Evolutionary conservation across 2,113 vertebrate genomes (phyloP).

Genomic region (Nycticryphes semicollaris): DNA sequence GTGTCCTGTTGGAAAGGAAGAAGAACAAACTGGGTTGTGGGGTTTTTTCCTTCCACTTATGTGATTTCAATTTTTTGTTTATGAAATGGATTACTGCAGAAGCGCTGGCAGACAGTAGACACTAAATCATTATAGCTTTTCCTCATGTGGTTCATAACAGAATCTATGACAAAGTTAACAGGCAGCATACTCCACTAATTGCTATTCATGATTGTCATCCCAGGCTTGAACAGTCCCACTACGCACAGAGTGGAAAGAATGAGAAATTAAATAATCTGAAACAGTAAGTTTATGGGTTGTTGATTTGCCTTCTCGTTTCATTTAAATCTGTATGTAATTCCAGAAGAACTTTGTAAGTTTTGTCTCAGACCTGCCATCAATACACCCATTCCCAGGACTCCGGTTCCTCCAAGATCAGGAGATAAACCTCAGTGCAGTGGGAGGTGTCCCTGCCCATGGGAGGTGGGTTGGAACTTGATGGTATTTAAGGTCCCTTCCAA

Average conservation of each 20-base stretch:
- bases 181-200: neutral
- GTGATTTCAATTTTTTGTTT: neutral
- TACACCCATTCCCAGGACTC: neutral
- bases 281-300: neutral
- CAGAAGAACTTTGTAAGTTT: neutral
- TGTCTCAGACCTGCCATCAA: neutral
- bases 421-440: neutral
- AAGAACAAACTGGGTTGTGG: neutral
- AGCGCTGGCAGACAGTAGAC: fast-evolving
- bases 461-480: too few relatives aligned
- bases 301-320: neutral
- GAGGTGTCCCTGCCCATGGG: too few relatives aligned
- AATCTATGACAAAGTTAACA: neutral
- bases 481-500: too few relatives aligned
- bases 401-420: neutral
- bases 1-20: neutral
- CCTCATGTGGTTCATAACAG: neutral
- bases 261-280: neutral
- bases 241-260: neutral
- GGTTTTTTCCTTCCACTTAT: neutral
- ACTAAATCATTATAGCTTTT: neutral
- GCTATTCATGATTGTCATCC: neutral
- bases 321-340: neutral
- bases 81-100: neutral
- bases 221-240: neutral